phyloP scores from a whole-genome alignment of 2,797 vertebrate species.

The Lithobates sylvaticus region DNA sequence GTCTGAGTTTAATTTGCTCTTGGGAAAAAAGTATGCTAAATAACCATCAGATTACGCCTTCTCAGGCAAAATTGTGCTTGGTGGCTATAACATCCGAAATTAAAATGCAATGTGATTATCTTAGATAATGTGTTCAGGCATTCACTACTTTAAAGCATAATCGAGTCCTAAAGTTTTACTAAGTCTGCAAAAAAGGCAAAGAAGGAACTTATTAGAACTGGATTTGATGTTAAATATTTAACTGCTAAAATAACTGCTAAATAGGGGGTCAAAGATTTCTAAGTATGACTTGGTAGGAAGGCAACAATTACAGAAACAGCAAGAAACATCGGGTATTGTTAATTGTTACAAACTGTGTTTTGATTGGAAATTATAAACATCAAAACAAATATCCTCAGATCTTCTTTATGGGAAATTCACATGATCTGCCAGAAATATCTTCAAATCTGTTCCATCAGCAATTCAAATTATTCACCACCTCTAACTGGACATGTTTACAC shows the following conservation, averaged over 20 bases:
- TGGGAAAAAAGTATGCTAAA: constrained; percentile 69
- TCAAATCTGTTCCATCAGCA: too few species aligned
- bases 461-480: not conserved
- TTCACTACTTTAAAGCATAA: constrained; percentile 62
- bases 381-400: not conserved
- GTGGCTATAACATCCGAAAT: constrained; percentile 67
- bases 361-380: not conserved
- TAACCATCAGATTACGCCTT: constrained; percentile 67
- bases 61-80: constrained; percentile 68
- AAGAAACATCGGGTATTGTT: not conserved
- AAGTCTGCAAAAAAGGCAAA: constrained; percentile 68
- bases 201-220: constrained; percentile 45
- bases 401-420: not conserved
- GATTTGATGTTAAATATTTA: constrained; percentile 58
- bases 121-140: constrained; percentile 63
- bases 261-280: constrained; percentile 50
- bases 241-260: constrained; percentile 13
- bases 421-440: not conserved
- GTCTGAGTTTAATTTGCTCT: constrained; percentile 69
- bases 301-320: not conserved
- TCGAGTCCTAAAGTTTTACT: constrained; percentile 75
- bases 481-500: not conserved
- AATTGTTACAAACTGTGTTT: not conserved
- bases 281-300: constrained; percentile 12
- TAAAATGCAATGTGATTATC: constrained; percentile 70